Evolutionary conservation across 2,888 invertebrate species (phyloP).

Genomic region (Phengaris arion): DNA sequence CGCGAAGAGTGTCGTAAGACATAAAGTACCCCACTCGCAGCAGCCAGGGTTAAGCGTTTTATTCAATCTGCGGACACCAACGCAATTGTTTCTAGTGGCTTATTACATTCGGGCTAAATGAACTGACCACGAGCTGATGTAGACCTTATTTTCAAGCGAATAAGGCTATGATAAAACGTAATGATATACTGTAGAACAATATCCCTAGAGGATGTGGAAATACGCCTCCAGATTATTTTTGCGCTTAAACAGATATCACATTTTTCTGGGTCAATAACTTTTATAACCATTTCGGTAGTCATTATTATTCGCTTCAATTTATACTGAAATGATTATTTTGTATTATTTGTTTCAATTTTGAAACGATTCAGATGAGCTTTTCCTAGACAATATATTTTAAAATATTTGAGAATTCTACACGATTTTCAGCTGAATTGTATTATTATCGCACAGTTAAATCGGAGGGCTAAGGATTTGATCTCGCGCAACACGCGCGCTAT

Average conservation of each 20-base stretch:
- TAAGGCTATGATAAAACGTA: slow-evolving; percentile 41
- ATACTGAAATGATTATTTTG: not conserved
- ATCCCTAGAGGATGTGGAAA: slow-evolving; percentile 44
- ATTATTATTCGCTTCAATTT: not conserved
- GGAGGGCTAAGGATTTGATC: too few species aligned
- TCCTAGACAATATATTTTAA: too few species aligned
- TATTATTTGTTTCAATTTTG: not conserved
- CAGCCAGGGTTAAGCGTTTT: slow-evolving; percentile 63
- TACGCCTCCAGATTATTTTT: slow-evolving; percentile 36
- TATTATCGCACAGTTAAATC: too few species aligned
- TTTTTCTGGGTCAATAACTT: slow-evolving; percentile 18
- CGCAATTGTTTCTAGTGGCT: slow-evolving; percentile 65
- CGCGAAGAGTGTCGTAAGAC: not conserved
- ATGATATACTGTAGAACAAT: not conserved
- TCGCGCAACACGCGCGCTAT: too few species aligned
- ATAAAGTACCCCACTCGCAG: slow-evolving; percentile 32
- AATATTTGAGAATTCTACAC: too few species aligned
- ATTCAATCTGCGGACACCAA: slow-evolving; percentile 69
- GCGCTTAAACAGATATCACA: slow-evolving; percentile 17
- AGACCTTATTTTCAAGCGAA: slow-evolving; percentile 45
- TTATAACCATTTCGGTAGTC: not conserved
- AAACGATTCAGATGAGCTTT: too few species aligned
- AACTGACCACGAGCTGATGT: slow-evolving; percentile 41
- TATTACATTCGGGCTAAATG: slow-evolving; percentile 46
- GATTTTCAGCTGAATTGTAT: too few species aligned